phyloP scores from a whole-genome alignment of 2,888 invertebrate genomes.

The Exephanes ischioxanthus region DNA sequence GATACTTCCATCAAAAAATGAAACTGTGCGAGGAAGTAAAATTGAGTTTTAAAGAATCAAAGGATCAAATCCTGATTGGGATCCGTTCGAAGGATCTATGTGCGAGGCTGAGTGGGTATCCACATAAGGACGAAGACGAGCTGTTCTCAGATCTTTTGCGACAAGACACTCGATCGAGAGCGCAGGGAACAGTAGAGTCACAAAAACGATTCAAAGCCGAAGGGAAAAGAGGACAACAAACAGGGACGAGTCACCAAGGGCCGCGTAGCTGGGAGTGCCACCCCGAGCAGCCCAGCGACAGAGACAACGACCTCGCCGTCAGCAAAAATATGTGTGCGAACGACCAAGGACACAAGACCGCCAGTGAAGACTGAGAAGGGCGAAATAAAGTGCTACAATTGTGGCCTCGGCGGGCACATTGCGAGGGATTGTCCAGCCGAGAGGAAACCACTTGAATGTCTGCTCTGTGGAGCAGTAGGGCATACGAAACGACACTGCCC shows the following conservation, averaged over 20 bases:
- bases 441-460: background rate
- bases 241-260: background rate
- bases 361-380: conserved; percentile 4
- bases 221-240: background rate
- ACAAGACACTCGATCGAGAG: conserved; percentile 13
- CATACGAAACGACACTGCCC: conserved; percentile 6
- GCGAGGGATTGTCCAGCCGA: background rate
- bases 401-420: background rate
- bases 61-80: conserved; percentile 5
- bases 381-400: background rate
- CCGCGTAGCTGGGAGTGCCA: background rate
- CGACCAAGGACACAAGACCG: background rate
- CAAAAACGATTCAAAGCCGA: background rate
- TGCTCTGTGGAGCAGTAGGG: background rate
- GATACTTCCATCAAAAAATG: background rate
- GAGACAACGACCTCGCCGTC: background rate
- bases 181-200: background rate
- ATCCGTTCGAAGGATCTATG: too few species aligned
- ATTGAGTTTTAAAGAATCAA: background rate
- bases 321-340: background rate
- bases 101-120: too few species aligned
- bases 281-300: background rate
- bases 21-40: background rate
- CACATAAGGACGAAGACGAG: too few species aligned
- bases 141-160: conserved; percentile 14